A percentile compares a stretch with the other conserved stretches of the same genome.
These are phyloP conservation scores for Ectemnius lituratus DNA, from an alignment of 2,888 invertebrate genomes.

Conservation along the genomic window DNA sequence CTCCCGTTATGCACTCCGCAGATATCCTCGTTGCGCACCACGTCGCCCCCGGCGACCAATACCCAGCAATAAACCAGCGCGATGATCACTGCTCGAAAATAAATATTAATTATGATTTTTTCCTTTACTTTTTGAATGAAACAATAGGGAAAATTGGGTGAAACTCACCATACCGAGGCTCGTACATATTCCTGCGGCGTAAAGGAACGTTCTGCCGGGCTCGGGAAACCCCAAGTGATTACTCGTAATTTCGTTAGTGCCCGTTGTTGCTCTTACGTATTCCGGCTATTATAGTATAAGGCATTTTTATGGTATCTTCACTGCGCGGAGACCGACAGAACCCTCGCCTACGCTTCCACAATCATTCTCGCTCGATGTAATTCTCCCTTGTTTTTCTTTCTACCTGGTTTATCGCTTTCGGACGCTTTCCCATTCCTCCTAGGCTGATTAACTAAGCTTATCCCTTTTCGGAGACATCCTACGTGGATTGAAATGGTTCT, in stretches of 20 bases:
- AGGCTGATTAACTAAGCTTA: too few species aligned
- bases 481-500: too few species aligned
- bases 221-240: slow-evolving; percentile 69
- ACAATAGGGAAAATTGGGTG: not conserved
- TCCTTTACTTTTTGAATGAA: not conserved
- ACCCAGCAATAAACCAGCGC: slow-evolving; percentile 28
- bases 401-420: too few species aligned
- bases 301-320: slow-evolving; percentile 71
- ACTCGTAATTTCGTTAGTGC: slow-evolving; percentile 70
- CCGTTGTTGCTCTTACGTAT: slow-evolving; percentile 58
- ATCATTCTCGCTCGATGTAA: too few species aligned
- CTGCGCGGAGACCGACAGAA: slow-evolving; percentile 3
- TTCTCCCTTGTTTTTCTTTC: too few species aligned
- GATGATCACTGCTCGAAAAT: not conserved
- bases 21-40: slow-evolving; percentile 75
- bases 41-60: slow-evolving; percentile 36
- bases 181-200: slow-evolving; percentile 67
- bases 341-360: too few species aligned
- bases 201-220: slow-evolving; percentile 63
- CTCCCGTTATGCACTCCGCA: slow-evolving; percentile 76
- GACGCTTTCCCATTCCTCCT: too few species aligned
- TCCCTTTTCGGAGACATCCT: too few species aligned
- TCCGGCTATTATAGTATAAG: slow-evolving; percentile 66
- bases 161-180: slow-evolving; percentile 67
- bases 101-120: not conserved